These are phyloP conservation scores for Odontocolon sp. DNA, from an alignment of 2,888 invertebrate genomes.

Conservation along the genomic window DNA sequence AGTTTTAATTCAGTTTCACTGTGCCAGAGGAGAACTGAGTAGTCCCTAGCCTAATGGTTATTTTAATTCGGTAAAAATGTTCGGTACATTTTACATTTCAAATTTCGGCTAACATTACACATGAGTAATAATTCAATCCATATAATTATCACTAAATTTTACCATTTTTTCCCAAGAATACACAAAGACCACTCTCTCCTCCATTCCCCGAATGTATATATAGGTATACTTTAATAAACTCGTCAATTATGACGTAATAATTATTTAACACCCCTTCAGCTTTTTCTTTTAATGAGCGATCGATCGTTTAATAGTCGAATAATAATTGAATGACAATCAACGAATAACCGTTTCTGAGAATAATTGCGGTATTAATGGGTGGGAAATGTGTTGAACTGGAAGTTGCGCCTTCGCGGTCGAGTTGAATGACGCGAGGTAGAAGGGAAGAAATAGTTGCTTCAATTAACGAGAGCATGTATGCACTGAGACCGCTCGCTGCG, in stretches of 20 bases:
- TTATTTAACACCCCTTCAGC: conserved; percentile 40
- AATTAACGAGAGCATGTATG: conserved; percentile 32
- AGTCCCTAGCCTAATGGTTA: too few species aligned
- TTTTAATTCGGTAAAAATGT: too few species aligned
- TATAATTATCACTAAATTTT: too few species aligned
- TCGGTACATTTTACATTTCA: too few species aligned
- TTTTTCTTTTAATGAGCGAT: conserved; percentile 42
- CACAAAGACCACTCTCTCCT: too few species aligned
- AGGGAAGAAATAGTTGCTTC: conserved; percentile 23
- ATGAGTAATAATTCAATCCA: too few species aligned
- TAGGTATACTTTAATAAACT: too few species aligned
- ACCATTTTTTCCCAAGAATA: too few species aligned
- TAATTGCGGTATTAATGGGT: conserved; percentile 27
- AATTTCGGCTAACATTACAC: too few species aligned
- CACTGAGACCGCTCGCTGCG: background rate
- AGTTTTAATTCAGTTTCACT: too few species aligned
- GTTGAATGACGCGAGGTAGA: background rate
- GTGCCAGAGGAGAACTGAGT: too few species aligned
- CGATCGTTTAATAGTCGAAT: conserved; percentile 45
- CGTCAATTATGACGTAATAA: conserved; percentile 56
- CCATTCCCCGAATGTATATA: too few species aligned
- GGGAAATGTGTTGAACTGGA: background rate
- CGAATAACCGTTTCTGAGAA: conserved; percentile 18
- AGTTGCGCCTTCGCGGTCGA: background rate
- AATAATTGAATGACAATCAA: conserved; percentile 54